These are phyloP conservation scores for Cephalopachus bancanus DNA, from an alignment of 2,797 vertebrate genomes.

Conservation along the genomic window DNA sequence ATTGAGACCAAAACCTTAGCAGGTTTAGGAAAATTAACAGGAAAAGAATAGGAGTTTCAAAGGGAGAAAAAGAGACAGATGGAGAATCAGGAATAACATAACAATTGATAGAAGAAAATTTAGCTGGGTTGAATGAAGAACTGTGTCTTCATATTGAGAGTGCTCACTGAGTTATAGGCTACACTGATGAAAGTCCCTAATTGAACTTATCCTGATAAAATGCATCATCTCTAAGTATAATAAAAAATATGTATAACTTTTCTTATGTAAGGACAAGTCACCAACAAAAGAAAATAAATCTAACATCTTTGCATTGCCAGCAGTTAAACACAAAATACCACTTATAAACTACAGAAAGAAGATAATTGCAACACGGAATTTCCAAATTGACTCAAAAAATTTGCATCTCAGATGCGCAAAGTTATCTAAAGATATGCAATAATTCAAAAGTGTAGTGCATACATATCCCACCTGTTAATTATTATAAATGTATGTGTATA, in stretches of 20 bases:
- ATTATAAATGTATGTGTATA: background rate
- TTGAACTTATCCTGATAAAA: background rate
- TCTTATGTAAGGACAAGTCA: background rate
- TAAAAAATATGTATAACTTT: background rate
- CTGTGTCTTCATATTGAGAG: background rate
- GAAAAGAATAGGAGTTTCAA: conserved; percentile 15
- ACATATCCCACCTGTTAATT: background rate
- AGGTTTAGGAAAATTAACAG: conserved; percentile 38
- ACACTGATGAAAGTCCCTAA: background rate
- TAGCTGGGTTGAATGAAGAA: background rate
- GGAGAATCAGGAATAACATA: background rate
- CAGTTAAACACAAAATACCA: background rate
- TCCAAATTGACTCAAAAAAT: background rate
- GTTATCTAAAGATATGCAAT: background rate
- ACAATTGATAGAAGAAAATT: conserved; percentile 23
- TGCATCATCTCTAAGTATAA: background rate
- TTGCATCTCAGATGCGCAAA: background rate
- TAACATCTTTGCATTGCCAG: background rate
- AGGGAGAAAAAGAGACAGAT: background rate
- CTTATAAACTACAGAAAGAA: background rate
- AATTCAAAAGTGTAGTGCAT: background rate
- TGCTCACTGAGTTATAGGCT: background rate
- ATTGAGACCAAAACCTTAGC: conserved; percentile 23
- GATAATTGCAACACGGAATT: background rate
- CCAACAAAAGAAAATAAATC: background rate